Conservation (phyloP, 2,113 vertebrate species). For the Odontesthes bonariensis region DNA sequence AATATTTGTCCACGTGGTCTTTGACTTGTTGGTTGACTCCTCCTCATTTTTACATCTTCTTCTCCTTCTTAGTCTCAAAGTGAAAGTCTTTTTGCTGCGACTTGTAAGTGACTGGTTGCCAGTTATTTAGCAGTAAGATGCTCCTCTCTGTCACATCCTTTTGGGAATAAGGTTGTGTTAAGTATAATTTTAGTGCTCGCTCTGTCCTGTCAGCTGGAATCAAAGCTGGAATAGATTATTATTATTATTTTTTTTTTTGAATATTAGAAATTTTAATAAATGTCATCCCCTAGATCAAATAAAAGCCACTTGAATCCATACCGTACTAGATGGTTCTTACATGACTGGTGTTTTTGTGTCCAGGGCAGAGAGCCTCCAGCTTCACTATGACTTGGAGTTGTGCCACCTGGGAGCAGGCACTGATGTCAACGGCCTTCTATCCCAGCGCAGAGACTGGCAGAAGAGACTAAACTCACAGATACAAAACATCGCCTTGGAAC, state of each 20-base stretch:
- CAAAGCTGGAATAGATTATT: background rate
- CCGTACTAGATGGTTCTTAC: background rate
- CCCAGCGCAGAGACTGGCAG: conserved; percentile 88
- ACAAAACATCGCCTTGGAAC: conserved; percentile 87
- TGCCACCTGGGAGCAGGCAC: conserved; percentile 84
- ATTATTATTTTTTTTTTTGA: too few relatives aligned
- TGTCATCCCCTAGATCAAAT: background rate
- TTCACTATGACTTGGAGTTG: conserved; percentile 90
- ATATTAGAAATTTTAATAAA: too few relatives aligned
- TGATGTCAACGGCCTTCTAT: conserved; percentile 81
- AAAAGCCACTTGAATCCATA: background rate
- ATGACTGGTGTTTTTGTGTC: conserved; percentile 15
- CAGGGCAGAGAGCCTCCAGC: conserved; percentile 87
- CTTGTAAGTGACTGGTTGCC: too few relatives aligned
- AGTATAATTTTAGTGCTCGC: too few relatives aligned
- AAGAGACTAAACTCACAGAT: conserved; percentile 87
- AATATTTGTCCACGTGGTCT: too few relatives aligned
- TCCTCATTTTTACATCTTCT: too few relatives aligned
- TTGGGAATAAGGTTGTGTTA: too few relatives aligned
- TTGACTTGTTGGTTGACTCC: too few relatives aligned
- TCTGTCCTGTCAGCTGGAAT: background rate
- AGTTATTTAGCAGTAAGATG: too few relatives aligned
- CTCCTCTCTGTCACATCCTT: too few relatives aligned
- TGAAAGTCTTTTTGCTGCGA: too few relatives aligned
- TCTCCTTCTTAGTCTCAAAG: too few relatives aligned